A percentile compares a stretch with the other conserved stretches of the same genome.
These are phyloP conservation scores for Dendrocopos noguchii DNA, from an alignment of 2,113 vertebrate genomes.

Conservation along the genomic window DNA sequence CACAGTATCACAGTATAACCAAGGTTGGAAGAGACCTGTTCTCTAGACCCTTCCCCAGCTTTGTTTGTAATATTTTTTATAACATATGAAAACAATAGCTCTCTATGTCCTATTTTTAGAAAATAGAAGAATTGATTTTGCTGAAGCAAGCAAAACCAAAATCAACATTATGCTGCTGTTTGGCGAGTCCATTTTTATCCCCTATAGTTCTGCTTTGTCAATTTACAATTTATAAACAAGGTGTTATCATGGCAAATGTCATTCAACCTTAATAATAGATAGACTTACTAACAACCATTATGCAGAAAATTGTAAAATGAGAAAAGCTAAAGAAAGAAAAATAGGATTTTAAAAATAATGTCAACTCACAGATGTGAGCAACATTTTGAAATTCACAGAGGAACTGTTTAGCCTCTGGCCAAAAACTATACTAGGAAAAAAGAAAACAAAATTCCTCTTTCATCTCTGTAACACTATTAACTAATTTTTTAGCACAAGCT, in stretches of 20 bases:
- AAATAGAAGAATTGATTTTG: constrained; percentile 29
- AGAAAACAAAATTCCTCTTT: not conserved
- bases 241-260: constrained; percentile 26
- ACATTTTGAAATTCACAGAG: constrained; percentile 20
- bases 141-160: not conserved
- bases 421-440: not conserved
- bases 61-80: not conserved
- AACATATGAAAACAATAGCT: not conserved
- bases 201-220: not conserved
- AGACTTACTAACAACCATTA: not conserved
- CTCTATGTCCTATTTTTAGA: not conserved
- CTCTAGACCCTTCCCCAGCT: no score
- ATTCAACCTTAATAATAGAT: constrained; percentile 27
- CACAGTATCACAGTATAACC: no score
- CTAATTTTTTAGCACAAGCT: constrained; percentile 5
- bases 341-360: not conserved
- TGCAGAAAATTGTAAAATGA: not conserved
- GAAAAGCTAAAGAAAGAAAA: not conserved
- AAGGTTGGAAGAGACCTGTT: no score
- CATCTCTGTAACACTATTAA: constrained; percentile 10
- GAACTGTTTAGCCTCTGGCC: not conserved
- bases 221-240: constrained; percentile 37
- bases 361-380: constrained; percentile 1
- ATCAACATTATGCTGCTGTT: not conserved
- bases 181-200: not conserved